Conservation (phyloP, 2,113 vertebrate genomes). For the Alethe diademata region DNA sequence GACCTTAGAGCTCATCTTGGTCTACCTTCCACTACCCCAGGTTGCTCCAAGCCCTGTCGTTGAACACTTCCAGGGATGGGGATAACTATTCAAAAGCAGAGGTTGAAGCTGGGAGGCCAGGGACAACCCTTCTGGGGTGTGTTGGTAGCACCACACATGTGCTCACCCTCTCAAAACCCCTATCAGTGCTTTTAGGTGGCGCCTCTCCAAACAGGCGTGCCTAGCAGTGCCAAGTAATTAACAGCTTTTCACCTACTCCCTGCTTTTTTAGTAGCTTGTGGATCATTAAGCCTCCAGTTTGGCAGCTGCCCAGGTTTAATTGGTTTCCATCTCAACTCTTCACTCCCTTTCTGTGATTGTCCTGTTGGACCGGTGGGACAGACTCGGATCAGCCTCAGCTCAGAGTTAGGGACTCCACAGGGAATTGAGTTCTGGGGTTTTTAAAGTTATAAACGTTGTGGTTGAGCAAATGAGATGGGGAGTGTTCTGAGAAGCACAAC, state of each 20-base stretch:
- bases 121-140: not conserved
- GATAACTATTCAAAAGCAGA: not conserved
- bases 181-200: not conserved
- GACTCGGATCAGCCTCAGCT: not conserved
- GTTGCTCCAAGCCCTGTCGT: not conserved
- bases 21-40: not conserved
- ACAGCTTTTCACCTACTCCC: not conserved
- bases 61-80: not conserved
- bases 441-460: not conserved
- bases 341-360: not conserved
- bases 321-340: not conserved
- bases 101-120: not conserved
- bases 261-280: not conserved
- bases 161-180: not conserved
- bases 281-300: not conserved
- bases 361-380: not conserved
- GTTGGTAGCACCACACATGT: not conserved
- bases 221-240: not conserved
- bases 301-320: not conserved
- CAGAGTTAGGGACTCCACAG: not conserved
- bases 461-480: not conserved
- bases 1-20: not conserved
- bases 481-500: not conserved
- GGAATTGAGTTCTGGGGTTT: not conserved
- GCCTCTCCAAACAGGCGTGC: not conserved